Evolutionary conservation across 2,888 invertebrate genomes (phyloP).

Genomic region (Cybosia mesomella): DNA sequence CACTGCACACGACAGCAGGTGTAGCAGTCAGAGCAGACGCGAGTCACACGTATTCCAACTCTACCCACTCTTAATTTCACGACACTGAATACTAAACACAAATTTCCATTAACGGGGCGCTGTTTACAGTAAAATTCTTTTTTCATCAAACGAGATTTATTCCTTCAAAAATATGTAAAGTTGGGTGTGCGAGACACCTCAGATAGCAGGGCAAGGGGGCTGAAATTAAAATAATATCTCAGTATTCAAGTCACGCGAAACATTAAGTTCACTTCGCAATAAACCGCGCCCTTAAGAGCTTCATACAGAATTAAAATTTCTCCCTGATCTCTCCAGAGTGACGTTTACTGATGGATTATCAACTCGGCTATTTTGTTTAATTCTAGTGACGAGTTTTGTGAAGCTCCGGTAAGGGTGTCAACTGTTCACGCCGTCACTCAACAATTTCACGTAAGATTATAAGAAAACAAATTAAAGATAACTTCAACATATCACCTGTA

Average conservation of each 20-base stretch:
- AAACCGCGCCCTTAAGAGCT: conserved; percentile 82
- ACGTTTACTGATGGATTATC: conserved; percentile 82
- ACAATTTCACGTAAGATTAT: conserved; percentile 30
- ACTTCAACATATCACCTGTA: conserved; percentile 37
- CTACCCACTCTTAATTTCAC: conserved; percentile 62
- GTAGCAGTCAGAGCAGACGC: conserved; percentile 25
- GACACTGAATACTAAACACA: conserved; percentile 74
- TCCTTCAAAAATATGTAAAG: conserved; percentile 84
- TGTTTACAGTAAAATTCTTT: conserved; percentile 81
- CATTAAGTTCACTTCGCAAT: conserved; percentile 83
- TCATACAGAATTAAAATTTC: conserved; percentile 86
- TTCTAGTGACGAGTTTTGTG: conserved; percentile 37
- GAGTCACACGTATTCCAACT: conserved; percentile 35
- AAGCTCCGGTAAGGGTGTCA: conserved; percentile 32
- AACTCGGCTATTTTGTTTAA: conserved; percentile 68
- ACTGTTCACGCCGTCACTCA: conserved; percentile 44
- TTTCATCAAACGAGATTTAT: conserved; percentile 84
- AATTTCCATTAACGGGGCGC: conserved; percentile 77
- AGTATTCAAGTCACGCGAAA: conserved; percentile 85
- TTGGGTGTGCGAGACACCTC: conserved; percentile 70
- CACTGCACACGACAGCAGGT: conserved; percentile 34
- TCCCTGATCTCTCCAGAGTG: conserved; percentile 78
- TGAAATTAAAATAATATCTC: conserved; percentile 85
- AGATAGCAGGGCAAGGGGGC: conserved; percentile 67
- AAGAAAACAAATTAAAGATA: conserved; percentile 49